These are phyloP conservation scores for Syngnathus scovelli DNA, from an alignment of 2,113 vertebrate species.

Conservation along the genomic window DNA sequence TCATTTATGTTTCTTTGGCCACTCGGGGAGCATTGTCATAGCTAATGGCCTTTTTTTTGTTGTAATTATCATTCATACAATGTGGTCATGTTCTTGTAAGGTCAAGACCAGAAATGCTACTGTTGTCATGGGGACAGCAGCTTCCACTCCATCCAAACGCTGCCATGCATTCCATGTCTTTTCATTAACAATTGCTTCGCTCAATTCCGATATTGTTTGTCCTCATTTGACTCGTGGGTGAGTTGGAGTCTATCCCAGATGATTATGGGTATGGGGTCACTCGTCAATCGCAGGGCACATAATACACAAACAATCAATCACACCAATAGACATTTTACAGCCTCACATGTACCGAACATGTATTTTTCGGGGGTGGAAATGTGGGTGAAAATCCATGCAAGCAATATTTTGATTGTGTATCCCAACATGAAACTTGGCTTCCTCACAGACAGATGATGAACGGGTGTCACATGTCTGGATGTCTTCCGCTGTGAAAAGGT, in stretches of 20 bases:
- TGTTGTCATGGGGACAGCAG: background rate
- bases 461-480: too few relatives aligned
- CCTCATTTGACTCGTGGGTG: background rate
- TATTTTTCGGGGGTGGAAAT: background rate
- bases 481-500: conserved; percentile 23
- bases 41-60: background rate
- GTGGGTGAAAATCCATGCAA: too few relatives aligned
- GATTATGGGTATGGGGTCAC: too few relatives aligned
- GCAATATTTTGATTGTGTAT: too few relatives aligned
- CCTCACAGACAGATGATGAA: too few relatives aligned
- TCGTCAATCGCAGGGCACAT: too few relatives aligned
- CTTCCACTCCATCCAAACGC: background rate
- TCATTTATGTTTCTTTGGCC: background rate
- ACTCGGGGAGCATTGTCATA: background rate
- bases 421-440: too few relatives aligned
- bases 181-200: background rate
- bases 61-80: background rate
- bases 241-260: background rate
- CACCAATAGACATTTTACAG: background rate
- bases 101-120: background rate
- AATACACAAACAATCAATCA: background rate
- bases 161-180: background rate
- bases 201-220: background rate
- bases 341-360: background rate
- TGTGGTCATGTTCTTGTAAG: conserved; percentile 1